These are phyloP conservation scores for Etheostoma cragini DNA, from an alignment of 2,113 vertebrate species.

Conservation along the genomic window DNA sequence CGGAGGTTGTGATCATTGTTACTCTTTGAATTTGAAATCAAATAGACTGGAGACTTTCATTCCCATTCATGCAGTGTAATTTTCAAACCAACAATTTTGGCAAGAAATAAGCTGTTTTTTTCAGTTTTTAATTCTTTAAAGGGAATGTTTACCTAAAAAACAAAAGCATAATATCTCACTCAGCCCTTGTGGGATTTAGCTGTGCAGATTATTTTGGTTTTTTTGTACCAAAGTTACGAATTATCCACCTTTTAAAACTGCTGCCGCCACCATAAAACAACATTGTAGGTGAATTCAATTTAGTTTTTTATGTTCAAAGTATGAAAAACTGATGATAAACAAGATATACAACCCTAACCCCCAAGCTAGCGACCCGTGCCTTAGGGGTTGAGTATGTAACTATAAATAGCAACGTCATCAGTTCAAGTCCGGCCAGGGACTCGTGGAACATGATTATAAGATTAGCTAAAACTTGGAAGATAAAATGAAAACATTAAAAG, in stretches of 20 bases:
- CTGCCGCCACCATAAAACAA: background rate
- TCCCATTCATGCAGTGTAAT: conserved; percentile 50
- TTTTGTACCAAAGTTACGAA: background rate
- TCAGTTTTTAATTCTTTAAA: conserved; percentile 8
- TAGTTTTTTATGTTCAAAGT: background rate
- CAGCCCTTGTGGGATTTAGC: background rate
- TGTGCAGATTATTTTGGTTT: background rate
- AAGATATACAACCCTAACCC: background rate
- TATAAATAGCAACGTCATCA: background rate
- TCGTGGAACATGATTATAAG: background rate
- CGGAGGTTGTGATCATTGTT: conserved; percentile 59
- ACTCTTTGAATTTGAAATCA: conserved; percentile 74
- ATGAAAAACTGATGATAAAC: no score
- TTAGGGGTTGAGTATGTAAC: background rate
- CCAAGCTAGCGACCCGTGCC: background rate
- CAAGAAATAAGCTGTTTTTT: background rate
- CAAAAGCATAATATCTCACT: background rate
- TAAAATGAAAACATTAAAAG: background rate
- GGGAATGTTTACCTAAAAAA: background rate
- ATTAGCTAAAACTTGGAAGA: background rate
- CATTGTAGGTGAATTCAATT: background rate
- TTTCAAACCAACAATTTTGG: conserved; percentile 36
- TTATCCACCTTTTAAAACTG: background rate
- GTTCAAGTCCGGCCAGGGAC: background rate
- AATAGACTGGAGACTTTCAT: conserved; percentile 69